Base-by-base conservation (phyloP, 35 echinoderm and acorn worm genomes). In the Stichopus chloronotus region DNA sequence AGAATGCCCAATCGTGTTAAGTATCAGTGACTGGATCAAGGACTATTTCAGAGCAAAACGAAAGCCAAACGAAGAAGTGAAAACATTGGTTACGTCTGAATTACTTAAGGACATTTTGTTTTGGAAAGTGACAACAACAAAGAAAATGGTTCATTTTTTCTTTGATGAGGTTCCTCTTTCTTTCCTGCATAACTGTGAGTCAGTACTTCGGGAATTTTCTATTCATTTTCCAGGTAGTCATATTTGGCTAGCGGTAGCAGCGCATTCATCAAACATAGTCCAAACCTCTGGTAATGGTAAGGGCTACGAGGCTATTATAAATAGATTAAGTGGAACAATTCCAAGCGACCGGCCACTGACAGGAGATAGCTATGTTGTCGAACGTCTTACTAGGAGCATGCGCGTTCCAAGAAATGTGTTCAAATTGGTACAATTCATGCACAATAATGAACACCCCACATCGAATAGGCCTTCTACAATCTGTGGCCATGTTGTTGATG, bases 401-500 rank as follows among this genome's bases (percentile, higher is more conserved):
- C 82, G 82, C 52, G 17, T 85, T 57, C 82, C 82, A 22, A 58
- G 24, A 21, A 85, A 85, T 58, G 82, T 85, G 17, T 85, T 85
- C 55, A 85, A 58, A 7, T 54, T 85, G 9, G 82, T 85, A 11
- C 5, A 58, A 21, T 85, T 57, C 1, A 58, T 85, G 17, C 82
- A 85, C 5, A 13, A 85, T 5, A 58, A 85, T 16, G 82, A 85
- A 16, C 58, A 58, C 22, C 23, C 21, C 76, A 25, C 55, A 22
- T 9, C 17, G 13, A 11, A 58, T 7, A n/a, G 22, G 19, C 17
- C 16, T 7, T 17, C 23, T 9, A 85, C 14, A 5, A 58, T 4
- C 10, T 58, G 82, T 58, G 82, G 82, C 4, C 53, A 85, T 85
- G 82, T 58, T 58, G 58, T 85, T 20, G 17, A 19, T 56, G 82